Percentiles rank a stretch among this genome's conserved stretches.
Conservation (phyloP, 2,113 vertebrate genomes). For the Neofelis nebulosa region DNA sequence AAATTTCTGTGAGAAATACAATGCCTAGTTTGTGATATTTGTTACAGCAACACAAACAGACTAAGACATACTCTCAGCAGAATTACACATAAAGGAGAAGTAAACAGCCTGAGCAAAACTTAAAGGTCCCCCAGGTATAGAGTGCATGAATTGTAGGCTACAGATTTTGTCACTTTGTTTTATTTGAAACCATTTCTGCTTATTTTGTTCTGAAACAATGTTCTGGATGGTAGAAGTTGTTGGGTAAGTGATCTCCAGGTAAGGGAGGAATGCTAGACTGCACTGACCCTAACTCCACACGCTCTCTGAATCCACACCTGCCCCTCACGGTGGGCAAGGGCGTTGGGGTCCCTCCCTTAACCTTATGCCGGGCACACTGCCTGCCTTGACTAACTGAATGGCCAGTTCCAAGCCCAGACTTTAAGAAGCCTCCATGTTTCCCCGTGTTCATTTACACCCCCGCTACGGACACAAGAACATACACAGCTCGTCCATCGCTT, state of each 20-base stretch:
- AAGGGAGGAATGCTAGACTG: too few species aligned
- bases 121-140: neutral
- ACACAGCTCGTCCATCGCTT: fast-evolving
- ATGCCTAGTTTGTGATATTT: neutral
- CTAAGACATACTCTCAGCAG: too few species aligned
- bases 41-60: neutral
- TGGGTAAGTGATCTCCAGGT: neutral
- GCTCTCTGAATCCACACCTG: neutral
- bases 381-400: neutral
- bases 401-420: neutral
- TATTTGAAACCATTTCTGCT: neutral
- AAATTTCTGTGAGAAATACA: neutral
- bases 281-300: neutral
- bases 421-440: neutral
- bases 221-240: neutral
- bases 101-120: neutral
- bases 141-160: neutral
- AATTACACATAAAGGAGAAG: neutral
- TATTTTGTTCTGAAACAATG: neutral
- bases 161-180: neutral
- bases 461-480: neutral
- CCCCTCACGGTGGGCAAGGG: neutral
- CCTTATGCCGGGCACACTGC: fast-evolving
- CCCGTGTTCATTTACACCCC: fast-evolving
- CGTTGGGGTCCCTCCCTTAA: too few species aligned